Evolutionary conservation across 2,797 vertebrate species (phyloP).

Genomic region (Aulostomus chinensis): DNA sequence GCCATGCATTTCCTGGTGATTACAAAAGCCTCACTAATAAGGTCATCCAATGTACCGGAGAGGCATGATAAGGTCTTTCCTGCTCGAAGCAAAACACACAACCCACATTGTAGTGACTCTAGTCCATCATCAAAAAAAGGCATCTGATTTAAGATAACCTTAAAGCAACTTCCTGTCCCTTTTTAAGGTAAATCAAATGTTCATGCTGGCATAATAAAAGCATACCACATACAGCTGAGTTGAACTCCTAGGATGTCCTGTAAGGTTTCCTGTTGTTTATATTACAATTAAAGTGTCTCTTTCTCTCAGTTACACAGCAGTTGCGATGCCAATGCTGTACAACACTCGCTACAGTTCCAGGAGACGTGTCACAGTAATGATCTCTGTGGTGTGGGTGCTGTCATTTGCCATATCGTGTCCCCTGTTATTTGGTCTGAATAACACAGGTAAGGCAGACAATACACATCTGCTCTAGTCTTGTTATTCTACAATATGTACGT

Average conservation of each 20-base stretch:
- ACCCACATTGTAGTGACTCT: too few species aligned
- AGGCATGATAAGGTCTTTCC: slow-evolving; percentile 40
- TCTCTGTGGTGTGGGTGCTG: slow-evolving; percentile 95
- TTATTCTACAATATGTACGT: neutral
- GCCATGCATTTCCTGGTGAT: slow-evolving; percentile 39
- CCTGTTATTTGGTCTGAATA: slow-evolving; percentile 95
- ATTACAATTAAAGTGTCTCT: neutral
- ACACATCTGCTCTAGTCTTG: neutral
- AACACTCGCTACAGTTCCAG: slow-evolving; percentile 98
- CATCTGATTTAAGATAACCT: too few species aligned
- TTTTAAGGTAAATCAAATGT: too few species aligned
- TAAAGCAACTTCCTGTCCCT: too few species aligned
- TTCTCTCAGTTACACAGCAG: slow-evolving; percentile 91
- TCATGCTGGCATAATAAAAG: too few species aligned
- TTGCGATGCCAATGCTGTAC: slow-evolving; percentile 99
- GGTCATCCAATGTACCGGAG: slow-evolving; percentile 21
- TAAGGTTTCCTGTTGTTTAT: neutral
- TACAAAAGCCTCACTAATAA: slow-evolving; percentile 32
- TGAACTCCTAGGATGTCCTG: too few species aligned
- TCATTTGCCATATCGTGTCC: slow-evolving; percentile 98
- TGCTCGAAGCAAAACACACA: neutral
- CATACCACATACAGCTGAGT: too few species aligned
- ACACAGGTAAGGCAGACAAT: slow-evolving; percentile 85
- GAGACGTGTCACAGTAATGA: slow-evolving; percentile 95
- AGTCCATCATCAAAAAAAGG: too few species aligned